A percentile compares a stretch with the other conserved stretches of the same genome.
Conservation (phyloP, 2,888 invertebrate species). For the Mesoligia furuncula region DNA sequence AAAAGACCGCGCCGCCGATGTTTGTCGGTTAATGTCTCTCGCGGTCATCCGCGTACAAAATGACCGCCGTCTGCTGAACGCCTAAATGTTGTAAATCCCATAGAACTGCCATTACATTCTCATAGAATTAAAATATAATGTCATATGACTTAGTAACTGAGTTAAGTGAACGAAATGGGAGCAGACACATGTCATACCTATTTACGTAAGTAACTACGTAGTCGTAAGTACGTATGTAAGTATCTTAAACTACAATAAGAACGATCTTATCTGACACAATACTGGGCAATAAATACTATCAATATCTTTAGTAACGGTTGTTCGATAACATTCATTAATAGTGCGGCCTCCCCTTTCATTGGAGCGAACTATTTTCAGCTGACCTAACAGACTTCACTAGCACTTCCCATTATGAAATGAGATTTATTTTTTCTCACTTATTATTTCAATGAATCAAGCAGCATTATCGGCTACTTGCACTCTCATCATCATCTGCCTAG, state of each 20-base stretch:
- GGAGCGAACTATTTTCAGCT: constrained; percentile 29
- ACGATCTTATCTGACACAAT: neutral
- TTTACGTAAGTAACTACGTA: too few relatives aligned
- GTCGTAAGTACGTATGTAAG: too few relatives aligned
- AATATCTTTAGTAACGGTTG: neutral
- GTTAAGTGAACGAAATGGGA: neutral
- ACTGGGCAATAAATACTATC: neutral
- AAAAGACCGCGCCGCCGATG: too few relatives aligned
- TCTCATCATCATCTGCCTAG: too few relatives aligned
- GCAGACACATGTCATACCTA: neutral
- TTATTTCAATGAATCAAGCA: neutral
- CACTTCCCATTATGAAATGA: neutral
- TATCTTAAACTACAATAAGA: neutral
- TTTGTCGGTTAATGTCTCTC: too few relatives aligned
- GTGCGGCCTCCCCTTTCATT: constrained; percentile 34
- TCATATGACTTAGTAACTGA: neutral
- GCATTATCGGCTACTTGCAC: too few relatives aligned
- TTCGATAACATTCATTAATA: constrained; percentile 26
- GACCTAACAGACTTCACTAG: neutral
- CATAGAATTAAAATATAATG: neutral
- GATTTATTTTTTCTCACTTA: constrained; percentile 5
- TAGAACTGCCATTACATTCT: neutral
- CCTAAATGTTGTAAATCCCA: neutral
- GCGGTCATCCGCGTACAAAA: too few relatives aligned
- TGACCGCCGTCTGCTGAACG: too few relatives aligned